phyloP scores from a whole-genome alignment of 2,797 vertebrate species.

The Psittacula derbiana region DNA sequence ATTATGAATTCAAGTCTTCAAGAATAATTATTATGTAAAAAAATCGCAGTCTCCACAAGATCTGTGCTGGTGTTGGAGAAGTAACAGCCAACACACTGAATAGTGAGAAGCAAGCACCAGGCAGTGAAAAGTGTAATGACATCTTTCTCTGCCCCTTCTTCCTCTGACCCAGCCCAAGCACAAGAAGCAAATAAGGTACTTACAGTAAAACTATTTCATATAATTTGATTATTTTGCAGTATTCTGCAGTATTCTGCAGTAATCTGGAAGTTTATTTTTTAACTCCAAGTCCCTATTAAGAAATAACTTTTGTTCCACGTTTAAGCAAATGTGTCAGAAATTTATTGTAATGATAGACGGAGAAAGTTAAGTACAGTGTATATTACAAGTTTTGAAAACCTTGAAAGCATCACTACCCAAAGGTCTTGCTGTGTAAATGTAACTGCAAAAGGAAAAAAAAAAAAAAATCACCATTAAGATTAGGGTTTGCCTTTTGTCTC shows the following conservation, averaged over 20 bases:
- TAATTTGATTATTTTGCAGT: neutral
- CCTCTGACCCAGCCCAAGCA: accelerated
- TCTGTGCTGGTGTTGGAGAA: neutral
- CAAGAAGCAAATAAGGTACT: neutral
- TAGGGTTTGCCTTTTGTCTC: neutral
- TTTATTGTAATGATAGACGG: neutral
- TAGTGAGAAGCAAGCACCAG: neutral
- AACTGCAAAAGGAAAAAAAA: neutral
- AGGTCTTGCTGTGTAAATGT: neutral
- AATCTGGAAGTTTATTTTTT: neutral
- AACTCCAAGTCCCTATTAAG: neutral
- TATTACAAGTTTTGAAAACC: neutral
- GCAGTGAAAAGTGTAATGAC: neutral
- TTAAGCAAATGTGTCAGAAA: neutral
- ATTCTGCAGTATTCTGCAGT: neutral
- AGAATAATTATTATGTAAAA: neutral
- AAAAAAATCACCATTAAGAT: neutral
- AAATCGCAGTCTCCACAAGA: neutral
- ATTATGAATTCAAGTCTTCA: neutral
- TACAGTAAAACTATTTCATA: neutral
- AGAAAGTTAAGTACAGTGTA: neutral
- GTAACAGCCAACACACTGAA: neutral
- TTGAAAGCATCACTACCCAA: neutral
- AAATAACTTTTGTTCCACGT: neutral
- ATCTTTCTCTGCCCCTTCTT: neutral